Evolutionary conservation across 2,888 invertebrate genomes (phyloP), one percentile per base, ranked within the genome.

Genomic region (Plutella xylostella): DNA sequence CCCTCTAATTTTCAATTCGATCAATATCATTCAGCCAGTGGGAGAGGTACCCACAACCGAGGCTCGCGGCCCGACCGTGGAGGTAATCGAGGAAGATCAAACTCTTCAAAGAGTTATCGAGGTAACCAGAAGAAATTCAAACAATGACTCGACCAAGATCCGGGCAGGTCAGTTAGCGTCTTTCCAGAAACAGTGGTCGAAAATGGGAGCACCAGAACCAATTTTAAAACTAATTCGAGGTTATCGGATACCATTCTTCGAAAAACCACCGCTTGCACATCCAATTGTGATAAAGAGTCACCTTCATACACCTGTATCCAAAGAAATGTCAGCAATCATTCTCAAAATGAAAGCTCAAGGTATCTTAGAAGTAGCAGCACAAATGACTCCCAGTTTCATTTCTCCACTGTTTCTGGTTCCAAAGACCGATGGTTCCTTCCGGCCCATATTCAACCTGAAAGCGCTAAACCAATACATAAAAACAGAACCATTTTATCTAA

Each of bases 401-500:
- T 57, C 59, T 6, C 39, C 49, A 12, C 47, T 57, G 22, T 57
- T 58, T 46, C 50, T 58, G 6, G 47, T 53, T 1, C 53, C 54
- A 11, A 60, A 60, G 22, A 18, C 40, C 34, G 52, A 56, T 45
- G 53, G 56, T 6, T 55, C 55, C 53, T 53, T 4, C 45, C 52
- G 5, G 34, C 25, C 2, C 28, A 44, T 4, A 51, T 39, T 15
- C 25, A 45, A n/a, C 41, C 45, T 57, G 9, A 53, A 49, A 45
- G 35, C 43, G 1, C 45, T 57, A 7, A 61, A 60, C 49, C 2
- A 48, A 1, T 60, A 42, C 39, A 45, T 60, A 1, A 15, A 40
- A 0, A 45, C 48, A 14, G 45, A 49, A 17, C 37, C 25, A 2
- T 60, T 60, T 40, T 35, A 43, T 2, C 45, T 61, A 1, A 50